A percentile compares a stretch with the other conserved stretches of the same genome.
phyloP scores from a whole-genome alignment of 2,888 invertebrate genomes.

The Acanthosepion lycidas region DNA sequence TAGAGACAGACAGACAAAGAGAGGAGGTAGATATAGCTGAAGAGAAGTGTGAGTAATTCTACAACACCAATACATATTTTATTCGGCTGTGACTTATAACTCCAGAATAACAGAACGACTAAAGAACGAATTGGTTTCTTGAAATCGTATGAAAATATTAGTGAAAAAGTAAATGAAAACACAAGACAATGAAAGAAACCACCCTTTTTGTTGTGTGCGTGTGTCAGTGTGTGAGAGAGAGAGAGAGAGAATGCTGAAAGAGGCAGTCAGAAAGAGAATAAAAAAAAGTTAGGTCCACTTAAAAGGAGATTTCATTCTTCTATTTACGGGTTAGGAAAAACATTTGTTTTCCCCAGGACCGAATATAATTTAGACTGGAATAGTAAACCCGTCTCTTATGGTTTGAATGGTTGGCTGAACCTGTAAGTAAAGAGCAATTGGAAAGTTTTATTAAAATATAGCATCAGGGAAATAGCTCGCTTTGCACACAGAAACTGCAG shows the following conservation, averaged over 20 bases:
- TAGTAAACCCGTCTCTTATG: not conserved
- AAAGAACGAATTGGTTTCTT: no score
- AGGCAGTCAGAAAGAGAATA: not conserved
- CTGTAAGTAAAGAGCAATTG: not conserved
- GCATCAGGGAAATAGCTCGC: not conserved
- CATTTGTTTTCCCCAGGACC: not conserved
- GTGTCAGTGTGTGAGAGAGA: not conserved
- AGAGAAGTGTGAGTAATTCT: no score
- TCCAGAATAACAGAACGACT: no score
- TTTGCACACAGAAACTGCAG: not conserved
- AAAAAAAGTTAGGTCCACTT: not conserved
- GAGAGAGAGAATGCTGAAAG: not conserved
- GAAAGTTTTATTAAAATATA: not conserved
- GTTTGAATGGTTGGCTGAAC: not conserved
- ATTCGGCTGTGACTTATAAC: no score
- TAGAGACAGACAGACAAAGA: no score
- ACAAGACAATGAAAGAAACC: no score
- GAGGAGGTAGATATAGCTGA: no score
- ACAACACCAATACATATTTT: no score
- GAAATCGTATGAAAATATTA: no score
- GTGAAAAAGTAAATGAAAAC: no score
- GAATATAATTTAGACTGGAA: not conserved
- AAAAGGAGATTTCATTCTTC: not conserved
- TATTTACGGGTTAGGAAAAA: not conserved
- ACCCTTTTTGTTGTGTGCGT: no score